A percentile compares a stretch with the other conserved stretches of the same genome.
Evolutionary conservation across 37 sponge, comb jelly and placozoan genomes (phyloP).

Genomic region (Lycopodina hypogea): DNA sequence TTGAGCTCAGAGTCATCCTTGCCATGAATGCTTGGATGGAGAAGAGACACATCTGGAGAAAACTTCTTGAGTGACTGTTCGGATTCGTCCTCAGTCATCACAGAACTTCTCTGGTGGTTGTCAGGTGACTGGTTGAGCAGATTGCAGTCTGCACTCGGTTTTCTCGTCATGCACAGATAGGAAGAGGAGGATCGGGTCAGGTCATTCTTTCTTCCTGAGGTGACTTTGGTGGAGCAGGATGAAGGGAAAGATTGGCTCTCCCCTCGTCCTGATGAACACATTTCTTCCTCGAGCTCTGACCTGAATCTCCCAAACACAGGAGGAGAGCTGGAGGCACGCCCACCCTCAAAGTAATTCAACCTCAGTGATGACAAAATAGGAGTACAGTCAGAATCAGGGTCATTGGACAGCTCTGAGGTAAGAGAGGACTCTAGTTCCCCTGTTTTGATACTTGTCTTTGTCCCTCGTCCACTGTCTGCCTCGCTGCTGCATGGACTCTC

Average conservation of each 20-base stretch:
- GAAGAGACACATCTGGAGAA: background rate
- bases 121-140: background rate
- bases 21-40: background rate
- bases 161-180: too few species aligned
- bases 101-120: background rate
- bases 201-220: too few species aligned
- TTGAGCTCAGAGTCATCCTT: background rate
- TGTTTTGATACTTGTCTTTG: background rate
- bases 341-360: background rate
- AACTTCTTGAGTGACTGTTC: background rate
- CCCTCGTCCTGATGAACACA: constrained; percentile 3
- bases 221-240: background rate
- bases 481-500: background rate
- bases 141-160: background rate
- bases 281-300: background rate
- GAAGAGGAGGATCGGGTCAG: too few species aligned
- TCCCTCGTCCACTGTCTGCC: constrained; percentile 7
- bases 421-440: background rate
- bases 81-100: too few species aligned
- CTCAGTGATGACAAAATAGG: background rate
- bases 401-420: background rate
- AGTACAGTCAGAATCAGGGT: background rate
- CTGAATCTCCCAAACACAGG: background rate
- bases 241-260: background rate
- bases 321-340: background rate